Evolutionary conservation across 2,888 invertebrate species (phyloP).

Genomic region (Gastrophysa polygoni): DNA sequence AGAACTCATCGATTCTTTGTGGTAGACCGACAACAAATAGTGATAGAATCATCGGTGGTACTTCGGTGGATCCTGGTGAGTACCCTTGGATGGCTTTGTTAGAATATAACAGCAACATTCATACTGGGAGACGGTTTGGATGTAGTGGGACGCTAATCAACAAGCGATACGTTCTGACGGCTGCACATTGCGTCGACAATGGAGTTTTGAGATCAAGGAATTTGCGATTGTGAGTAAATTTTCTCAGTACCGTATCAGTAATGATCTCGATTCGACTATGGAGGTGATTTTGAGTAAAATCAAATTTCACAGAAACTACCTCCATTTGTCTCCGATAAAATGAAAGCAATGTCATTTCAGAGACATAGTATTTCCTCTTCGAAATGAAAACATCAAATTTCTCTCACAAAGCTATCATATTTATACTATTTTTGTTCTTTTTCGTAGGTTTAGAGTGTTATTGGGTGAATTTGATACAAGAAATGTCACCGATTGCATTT

Average conservation of each 20-base stretch:
- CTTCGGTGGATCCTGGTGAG: constrained; percentile 59
- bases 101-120: constrained; percentile 30
- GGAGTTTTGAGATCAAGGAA: constrained; percentile 33
- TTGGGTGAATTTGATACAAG: constrained; percentile 72
- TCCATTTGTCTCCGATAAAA: neutral
- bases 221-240: constrained; percentile 47
- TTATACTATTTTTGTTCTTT: neutral
- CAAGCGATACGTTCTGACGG: constrained; percentile 52
- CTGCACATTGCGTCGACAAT: constrained; percentile 53
- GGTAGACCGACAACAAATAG: constrained; percentile 62
- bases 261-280: too few relatives aligned
- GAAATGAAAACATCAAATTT: too few relatives aligned
- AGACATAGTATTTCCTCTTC: too few relatives aligned
- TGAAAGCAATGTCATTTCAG: too few relatives aligned
- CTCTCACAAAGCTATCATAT: too few relatives aligned
- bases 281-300: constrained; percentile 42
- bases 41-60: constrained; percentile 68
- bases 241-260: too few relatives aligned
- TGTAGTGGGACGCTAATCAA: constrained; percentile 55
- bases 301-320: too few relatives aligned
- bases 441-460: constrained; percentile 62
- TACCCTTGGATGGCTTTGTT: constrained; percentile 53
- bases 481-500: constrained; percentile 65
- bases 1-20: constrained; percentile 50
- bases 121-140: constrained; percentile 31